Conservation (phyloP, 2,888 invertebrate genomes). For the Amphimallon solstitiale region DNA sequence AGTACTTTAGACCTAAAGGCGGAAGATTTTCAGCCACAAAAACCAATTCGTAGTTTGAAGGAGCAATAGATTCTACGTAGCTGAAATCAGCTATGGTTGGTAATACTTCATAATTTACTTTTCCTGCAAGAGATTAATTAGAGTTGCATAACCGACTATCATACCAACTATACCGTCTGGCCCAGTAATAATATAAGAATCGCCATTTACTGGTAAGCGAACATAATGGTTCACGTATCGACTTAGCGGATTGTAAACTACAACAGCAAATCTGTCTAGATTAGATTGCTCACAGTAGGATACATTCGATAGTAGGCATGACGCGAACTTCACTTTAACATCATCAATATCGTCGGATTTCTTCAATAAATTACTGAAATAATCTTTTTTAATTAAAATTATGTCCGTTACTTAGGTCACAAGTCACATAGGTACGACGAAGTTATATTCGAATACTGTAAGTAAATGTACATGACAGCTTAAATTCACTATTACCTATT, state of each 20-base stretch:
- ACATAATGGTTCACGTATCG: constrained; percentile 69
- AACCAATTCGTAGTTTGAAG: constrained; percentile 69
- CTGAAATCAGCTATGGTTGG: constrained; percentile 42
- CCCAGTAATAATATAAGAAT: constrained; percentile 64
- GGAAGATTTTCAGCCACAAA: constrained; percentile 74
- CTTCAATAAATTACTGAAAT: constrained; percentile 40
- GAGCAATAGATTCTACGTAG: constrained; percentile 40
- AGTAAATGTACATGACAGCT: too few relatives aligned
- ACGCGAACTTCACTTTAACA: constrained; percentile 53
- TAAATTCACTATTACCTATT: too few relatives aligned
- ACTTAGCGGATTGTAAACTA: constrained; percentile 76
- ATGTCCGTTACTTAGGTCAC: not conserved
- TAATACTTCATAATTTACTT: constrained; percentile 48
- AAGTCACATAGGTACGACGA: too few relatives aligned
- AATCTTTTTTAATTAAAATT: not conserved
- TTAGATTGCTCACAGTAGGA: constrained; percentile 69
- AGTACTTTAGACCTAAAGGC: constrained; percentile 73
- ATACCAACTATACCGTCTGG: constrained; percentile 39
- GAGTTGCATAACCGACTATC: not conserved
- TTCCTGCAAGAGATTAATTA: constrained; percentile 61
- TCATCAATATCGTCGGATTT: constrained; percentile 34
- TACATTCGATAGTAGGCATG: constrained; percentile 71
- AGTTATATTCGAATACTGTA: too few relatives aligned
- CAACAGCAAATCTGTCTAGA: constrained; percentile 64
- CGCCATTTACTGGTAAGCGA: constrained; percentile 70